These are phyloP conservation scores for Electrona antarctica DNA, from an alignment of 2,113 vertebrate genomes.

Conservation along the genomic window DNA sequence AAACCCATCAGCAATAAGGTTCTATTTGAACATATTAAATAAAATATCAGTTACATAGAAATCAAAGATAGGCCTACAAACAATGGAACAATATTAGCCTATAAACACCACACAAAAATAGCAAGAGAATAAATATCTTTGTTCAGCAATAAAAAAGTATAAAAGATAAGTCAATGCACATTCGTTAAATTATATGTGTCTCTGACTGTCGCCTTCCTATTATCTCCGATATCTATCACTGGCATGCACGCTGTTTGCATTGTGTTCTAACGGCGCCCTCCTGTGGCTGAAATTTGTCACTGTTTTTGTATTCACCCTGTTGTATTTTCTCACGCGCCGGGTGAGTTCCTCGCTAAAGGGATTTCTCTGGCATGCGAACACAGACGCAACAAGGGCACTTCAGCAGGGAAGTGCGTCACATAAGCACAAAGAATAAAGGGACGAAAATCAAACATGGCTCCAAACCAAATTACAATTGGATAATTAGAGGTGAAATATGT, in stretches of 20 bases:
- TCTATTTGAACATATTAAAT: too few relatives aligned
- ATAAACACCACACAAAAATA: background rate
- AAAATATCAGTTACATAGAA: background rate
- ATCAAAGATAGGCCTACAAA: conserved; percentile 43
- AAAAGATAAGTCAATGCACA: too few relatives aligned
- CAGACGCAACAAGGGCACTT: conserved; percentile 60
- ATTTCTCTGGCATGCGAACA: conserved; percentile 60
- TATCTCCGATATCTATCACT: too few relatives aligned
- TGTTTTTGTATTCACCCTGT: conserved; percentile 65
- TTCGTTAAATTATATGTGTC: too few relatives aligned
- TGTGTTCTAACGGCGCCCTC: conserved; percentile 55
- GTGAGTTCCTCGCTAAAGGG: conserved; percentile 54
- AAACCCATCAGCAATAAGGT: background rate
- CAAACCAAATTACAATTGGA: too few relatives aligned
- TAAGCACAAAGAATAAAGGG: conserved; percentile 39
- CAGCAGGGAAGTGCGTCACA: conserved; percentile 53
- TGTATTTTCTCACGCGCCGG: conserved; percentile 41
- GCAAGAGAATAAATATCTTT: too few relatives aligned
- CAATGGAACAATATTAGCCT: background rate
- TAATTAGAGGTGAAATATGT: too few relatives aligned
- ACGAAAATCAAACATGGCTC: conserved; percentile 23
- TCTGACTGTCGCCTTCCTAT: too few relatives aligned
- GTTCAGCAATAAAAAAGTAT: too few relatives aligned
- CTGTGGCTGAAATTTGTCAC: conserved; percentile 38
- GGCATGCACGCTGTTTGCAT: background rate